Base-by-base conservation (phyloP, 2,797 vertebrate genomes). In the Pelobates cultripes region DNA sequence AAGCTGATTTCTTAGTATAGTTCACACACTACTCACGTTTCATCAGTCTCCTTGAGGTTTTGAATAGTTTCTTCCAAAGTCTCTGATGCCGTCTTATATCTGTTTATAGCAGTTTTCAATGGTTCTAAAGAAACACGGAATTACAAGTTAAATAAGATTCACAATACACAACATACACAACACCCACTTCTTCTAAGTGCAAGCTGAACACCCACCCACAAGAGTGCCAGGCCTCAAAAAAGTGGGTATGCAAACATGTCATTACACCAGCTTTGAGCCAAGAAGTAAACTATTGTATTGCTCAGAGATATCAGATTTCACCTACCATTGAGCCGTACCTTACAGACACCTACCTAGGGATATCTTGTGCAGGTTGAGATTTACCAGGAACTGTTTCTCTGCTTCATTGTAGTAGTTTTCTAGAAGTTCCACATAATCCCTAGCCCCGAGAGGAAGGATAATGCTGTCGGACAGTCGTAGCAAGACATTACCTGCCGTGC, bases 401-500 rank as follows among this genome's bases (percentile, higher is more conserved):
- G 94, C 91, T 2, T 45, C 82, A 0, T 5, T 74, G 28, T 93
- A 94, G 86, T 95, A 94, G 45, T 57, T 66, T 41, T 91, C 90
- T 71, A 97, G 88, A n/a, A 67, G 89, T 86, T 97, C 96, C 0
- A 91, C 92, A 0, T 97, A 98, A 89, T 98, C 96, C 0, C 87
- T 90, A 81, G 89, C 91, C 12, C 94, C 96, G 6, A 97, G 88
- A 0, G 96, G 96, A 81, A 97, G 79, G 86, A 98, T 60, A 51
- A 95, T 85, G 85, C 95, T 94, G 89, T 97, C 96, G 0, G 96
- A 94, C 85, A 97, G 75, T 64, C 94, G 93, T 14, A 98, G 86
- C 70, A 97, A 86, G 75, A 96, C 75, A 0, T 93, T 96, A 55
- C 94, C 96, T 0, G 94, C 96, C 0, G 93, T 96, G 88, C 90